Percentiles rank a stretch among this genome's conserved stretches.
Evolutionary conservation across 2,888 invertebrate genomes (phyloP).

Genomic region (Parelbella ahira): DNA sequence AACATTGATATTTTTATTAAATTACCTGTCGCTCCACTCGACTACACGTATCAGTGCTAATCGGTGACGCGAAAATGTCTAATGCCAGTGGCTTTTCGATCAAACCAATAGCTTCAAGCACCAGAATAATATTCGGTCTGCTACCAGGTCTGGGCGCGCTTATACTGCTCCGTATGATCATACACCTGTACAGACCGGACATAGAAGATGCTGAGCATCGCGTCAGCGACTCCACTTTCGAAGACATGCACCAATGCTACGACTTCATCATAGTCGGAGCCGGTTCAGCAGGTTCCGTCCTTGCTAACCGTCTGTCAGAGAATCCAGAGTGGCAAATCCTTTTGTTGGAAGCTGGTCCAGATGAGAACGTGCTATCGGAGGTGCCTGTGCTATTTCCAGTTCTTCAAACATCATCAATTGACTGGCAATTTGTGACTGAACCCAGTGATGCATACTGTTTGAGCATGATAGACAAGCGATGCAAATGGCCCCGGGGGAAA

Average conservation of each 20-base stretch:
- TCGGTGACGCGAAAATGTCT: conserved; percentile 41
- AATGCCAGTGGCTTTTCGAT: conserved; percentile 41
- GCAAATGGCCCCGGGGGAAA: conserved; percentile 90
- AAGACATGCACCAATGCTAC: conserved; percentile 81
- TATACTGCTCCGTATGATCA: conserved; percentile 82
- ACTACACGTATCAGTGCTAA: conserved; percentile 7
- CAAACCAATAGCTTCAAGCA: conserved; percentile 75
- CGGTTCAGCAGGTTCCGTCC: conserved; percentile 89
- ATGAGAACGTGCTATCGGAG: conserved; percentile 86
- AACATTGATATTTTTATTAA: conserved; percentile 40
- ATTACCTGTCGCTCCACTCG: conserved; percentile 30
- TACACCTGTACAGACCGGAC: conserved; percentile 84
- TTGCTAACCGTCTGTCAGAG: conserved; percentile 89
- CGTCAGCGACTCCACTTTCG: conserved; percentile 75
- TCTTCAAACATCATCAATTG: conserved; percentile 86
- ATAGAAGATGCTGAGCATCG: conserved; percentile 85
- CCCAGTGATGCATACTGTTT: conserved; percentile 85
- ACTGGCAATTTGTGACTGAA: conserved; percentile 91
- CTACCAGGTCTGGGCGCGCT: conserved; percentile 84
- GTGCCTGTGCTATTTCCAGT: conserved; percentile 86
- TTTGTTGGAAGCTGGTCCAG: conserved; percentile 89
- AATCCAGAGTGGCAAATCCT: conserved; percentile 85
- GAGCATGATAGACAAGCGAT: conserved; percentile 82
- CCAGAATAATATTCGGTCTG: conserved; percentile 83
- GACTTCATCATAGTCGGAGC: conserved; percentile 91